Conservation (phyloP, 2,797 vertebrate species). For the Danio albolineatus region DNA sequence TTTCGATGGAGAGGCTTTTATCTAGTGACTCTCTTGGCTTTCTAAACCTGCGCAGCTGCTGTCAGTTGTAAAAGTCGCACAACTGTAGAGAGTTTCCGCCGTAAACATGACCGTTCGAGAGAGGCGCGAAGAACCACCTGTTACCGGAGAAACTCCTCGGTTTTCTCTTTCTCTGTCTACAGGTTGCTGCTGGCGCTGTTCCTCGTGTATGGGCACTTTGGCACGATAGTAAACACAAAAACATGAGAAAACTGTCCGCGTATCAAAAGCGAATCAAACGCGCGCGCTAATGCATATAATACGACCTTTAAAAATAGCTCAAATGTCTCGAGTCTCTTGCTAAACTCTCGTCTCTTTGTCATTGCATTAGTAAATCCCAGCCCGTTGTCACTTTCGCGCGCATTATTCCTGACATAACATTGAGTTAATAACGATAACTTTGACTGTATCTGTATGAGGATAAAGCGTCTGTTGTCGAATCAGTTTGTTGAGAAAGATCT, state of each 20-base stretch:
- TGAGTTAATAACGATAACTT: conserved; percentile 62
- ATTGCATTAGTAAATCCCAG: background rate
- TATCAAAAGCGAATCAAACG: background rate
- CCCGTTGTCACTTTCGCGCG: conserved; percentile 37
- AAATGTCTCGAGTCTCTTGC: background rate
- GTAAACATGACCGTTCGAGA: conserved; percentile 23
- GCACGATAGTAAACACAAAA: conserved; percentile 5
- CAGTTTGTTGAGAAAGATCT: conserved; percentile 71
- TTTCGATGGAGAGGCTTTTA: conserved; percentile 77
- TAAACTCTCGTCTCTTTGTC: conserved; percentile 5
- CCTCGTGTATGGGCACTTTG: background rate
- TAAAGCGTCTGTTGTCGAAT: conserved; percentile 1
- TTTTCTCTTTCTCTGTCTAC: background rate
- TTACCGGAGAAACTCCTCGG: conserved; percentile 43
- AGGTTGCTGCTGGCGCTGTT: conserved; percentile 35
- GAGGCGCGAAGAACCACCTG: conserved; percentile 56
- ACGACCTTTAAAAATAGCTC: background rate
- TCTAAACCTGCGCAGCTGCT: conserved; percentile 35
- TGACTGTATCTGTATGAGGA: background rate
- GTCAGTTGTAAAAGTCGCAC: conserved; percentile 53
- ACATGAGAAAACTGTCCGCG: background rate
- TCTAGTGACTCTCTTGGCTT: conserved; percentile 57
- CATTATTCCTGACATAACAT: conserved; percentile 38
- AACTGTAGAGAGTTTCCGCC: conserved; percentile 44
- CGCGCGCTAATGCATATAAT: background rate